Evolutionary conservation across 2,888 invertebrate species (phyloP).

Genomic region (Crepidodera aurea): DNA sequence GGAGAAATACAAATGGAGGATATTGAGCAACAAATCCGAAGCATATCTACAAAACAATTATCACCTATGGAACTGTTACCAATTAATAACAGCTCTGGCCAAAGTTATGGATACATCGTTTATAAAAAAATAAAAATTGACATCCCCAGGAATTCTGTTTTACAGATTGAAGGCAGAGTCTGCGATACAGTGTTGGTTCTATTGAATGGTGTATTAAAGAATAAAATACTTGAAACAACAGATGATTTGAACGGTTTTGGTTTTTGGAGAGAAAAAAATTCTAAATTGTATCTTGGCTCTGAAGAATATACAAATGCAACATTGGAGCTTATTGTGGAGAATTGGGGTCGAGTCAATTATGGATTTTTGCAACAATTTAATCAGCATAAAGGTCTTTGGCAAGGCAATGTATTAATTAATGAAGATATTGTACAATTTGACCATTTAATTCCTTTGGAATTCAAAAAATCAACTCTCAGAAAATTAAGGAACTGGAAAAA

Average conservation of each 20-base stretch:
- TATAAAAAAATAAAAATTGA: slow-evolving; percentile 59
- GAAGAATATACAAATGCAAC: slow-evolving; percentile 47
- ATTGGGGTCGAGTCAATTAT: slow-evolving; percentile 80
- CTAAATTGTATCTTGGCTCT: slow-evolving; percentile 48
- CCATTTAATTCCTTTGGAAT: slow-evolving; percentile 64
- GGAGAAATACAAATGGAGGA: slow-evolving; percentile 19
- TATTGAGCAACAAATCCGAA: neutral
- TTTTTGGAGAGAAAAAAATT: slow-evolving; percentile 57
- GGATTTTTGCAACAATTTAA: slow-evolving; percentile 58
- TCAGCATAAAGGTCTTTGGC: slow-evolving; percentile 58
- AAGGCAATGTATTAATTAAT: slow-evolving; percentile 60
- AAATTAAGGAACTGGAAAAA: slow-evolving; percentile 59
- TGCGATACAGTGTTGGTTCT: slow-evolving; percentile 64
- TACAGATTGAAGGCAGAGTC: slow-evolving; percentile 57
- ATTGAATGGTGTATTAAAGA: slow-evolving; percentile 58
- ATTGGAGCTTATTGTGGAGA: slow-evolving; percentile 69
- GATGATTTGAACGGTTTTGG: slow-evolving; percentile 59
- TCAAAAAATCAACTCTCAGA: slow-evolving; percentile 61
- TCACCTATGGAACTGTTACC: slow-evolving; percentile 54
- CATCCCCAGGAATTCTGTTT: slow-evolving; percentile 46
- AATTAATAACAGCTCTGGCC: slow-evolving; percentile 61
- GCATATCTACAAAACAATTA: neutral
- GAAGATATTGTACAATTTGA: slow-evolving; percentile 57
- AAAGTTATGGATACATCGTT: slow-evolving; percentile 65
- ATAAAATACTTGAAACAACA: slow-evolving; percentile 54